Conservation (phyloP, 2,888 invertebrate species). For the Ichneumoninae sp. region DNA sequence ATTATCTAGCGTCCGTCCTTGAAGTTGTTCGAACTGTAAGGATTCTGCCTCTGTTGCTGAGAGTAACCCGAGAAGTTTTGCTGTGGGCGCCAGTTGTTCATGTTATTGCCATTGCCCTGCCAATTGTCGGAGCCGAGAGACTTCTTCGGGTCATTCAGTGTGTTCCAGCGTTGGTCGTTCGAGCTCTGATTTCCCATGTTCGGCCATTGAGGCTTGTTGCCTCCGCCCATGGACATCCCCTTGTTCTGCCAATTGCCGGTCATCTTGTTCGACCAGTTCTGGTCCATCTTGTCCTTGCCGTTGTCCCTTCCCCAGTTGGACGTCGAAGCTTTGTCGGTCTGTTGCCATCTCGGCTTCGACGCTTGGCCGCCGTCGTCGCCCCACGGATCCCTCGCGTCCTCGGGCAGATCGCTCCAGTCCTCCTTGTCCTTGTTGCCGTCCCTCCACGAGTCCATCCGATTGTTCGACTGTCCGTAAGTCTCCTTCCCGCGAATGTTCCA, state of each 20-base stretch:
- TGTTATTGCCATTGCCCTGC: slow-evolving; percentile 66
- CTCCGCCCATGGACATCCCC: slow-evolving; percentile 38
- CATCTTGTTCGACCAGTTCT: slow-evolving; percentile 69
- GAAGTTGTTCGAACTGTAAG: slow-evolving; percentile 69
- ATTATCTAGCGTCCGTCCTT: slow-evolving; percentile 71
- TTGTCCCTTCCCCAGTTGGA: slow-evolving; percentile 70
- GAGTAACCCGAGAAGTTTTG: slow-evolving; percentile 70
- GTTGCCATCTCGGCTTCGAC: slow-evolving; percentile 62
- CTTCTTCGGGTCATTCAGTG: slow-evolving; percentile 58
- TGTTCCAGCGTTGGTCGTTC: slow-evolving; percentile 62
- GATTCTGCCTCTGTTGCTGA: slow-evolving; percentile 57
- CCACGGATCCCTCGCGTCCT: slow-evolving; percentile 83
- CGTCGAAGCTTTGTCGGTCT: slow-evolving; percentile 38
- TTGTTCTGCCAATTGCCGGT: slow-evolving; percentile 73
- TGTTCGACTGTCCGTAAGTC: slow-evolving; percentile 65
- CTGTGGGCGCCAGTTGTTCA: slow-evolving; percentile 71
- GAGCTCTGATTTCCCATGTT: slow-evolving; percentile 52
- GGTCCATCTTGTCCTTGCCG: slow-evolving; percentile 64
- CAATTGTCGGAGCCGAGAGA: slow-evolving; percentile 68
- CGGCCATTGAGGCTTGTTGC: slow-evolving; percentile 67
- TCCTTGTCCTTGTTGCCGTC: slow-evolving; percentile 77
- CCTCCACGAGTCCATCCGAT: slow-evolving; percentile 71
- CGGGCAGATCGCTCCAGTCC: slow-evolving; percentile 80
- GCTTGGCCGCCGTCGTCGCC: slow-evolving; percentile 75
- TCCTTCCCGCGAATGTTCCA: slow-evolving; percentile 78